Evolutionary conservation across 2,797 vertebrate species (phyloP), one percentile per base, ranked within the genome.

Genomic region (Pseudochromis fuscus): DNA sequence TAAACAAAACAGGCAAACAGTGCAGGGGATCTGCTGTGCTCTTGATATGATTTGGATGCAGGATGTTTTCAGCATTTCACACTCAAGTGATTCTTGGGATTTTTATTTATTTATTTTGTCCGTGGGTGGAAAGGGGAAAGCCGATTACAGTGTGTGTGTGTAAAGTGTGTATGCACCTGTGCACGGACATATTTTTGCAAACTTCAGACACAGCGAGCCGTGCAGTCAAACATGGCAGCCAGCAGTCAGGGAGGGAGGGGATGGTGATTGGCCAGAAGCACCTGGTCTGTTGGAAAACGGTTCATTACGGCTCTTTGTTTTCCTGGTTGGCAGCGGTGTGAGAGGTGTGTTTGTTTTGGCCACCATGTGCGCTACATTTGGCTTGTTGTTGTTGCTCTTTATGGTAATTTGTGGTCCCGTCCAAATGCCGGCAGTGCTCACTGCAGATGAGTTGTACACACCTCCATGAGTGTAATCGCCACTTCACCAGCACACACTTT

Each of bases 1-100:
- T 70, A 83, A 83, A 80, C 83, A 82, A 80, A 88, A 53, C 79
- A n/a, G 58, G 57, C 50, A 49, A 84, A 85, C 72, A 52, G 72
- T 33, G 37, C 28, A 38, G 60, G 61, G 71, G 72, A 87, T 74
- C 74, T 83, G 79, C 72, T 66, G 61, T 13, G 37, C 75, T 76
- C 77, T 82, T 49, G 65, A 82, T 82, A 85, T 78, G 83, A 77
- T 88, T 87, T 88, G 75, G 76, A 87, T 67, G 75, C 81, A 80
- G 77, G 45, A 66, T 68, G 72, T 84, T 86, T 85, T 63, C 75
- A 75, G 65, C 61, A 77, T 88, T 88, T 91, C 83, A 89, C 85
- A 89, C 81, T 82, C 82, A 76, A 81, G 72, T 89, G 83, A 82
- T 86, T 89, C 75, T 78, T 67, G 51, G 77, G 40, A 53, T 67